Evolutionary conservation across 53 echinoderm and acorn worm genomes (phyloP), one percentile per base, ranked within the genome.

Genomic region (Stichopus horrens): DNA sequence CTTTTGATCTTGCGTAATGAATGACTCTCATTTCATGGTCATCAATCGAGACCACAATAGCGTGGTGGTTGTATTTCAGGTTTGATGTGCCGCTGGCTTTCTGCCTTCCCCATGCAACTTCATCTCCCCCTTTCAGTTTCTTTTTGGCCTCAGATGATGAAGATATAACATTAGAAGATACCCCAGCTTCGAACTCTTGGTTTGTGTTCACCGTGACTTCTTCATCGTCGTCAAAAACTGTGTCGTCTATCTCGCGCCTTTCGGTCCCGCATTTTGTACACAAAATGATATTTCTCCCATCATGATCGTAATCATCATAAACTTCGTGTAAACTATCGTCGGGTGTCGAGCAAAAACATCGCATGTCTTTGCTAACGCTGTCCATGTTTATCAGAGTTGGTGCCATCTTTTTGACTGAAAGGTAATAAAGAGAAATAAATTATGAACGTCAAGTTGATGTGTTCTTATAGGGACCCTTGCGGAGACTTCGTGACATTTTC

Each of bases 11-110:
- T 52, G 14, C 1, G 57, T 81, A 81, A 5, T 81, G 16, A 57
- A 81, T n/a, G 0, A 81, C 20, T 6, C 13, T 10, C 18, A 81
- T 5, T n/a, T 55, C 56, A 5, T 56, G 9, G 7, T 57, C 58
- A 57, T 81, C 82, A 57, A 56, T 81, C 18, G 55, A 55, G 13
- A n/a, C 58, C 20, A 81, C 82, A 21, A 81, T 55, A 7, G 58
- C 81, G 57, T 81, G 81, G 58, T 58, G 58, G 58, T 55, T 6
- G 19, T 55, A 81, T 7, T 76, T 76, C 7, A 23, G 23, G 4
- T 7, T 76, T 76, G 23, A 23, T 14, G 7, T 6, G 23, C 8
- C 37, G 7, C 37, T 76, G 76, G 21, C 37, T 76, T 23, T 21
- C 76, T 53, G 8, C 37, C 53, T 76, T 76, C 10, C 52, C 76